These are phyloP conservation scores for Limulus polyphemus DNA, from an alignment of 2,888 invertebrate genomes.

Conservation along the genomic window DNA sequence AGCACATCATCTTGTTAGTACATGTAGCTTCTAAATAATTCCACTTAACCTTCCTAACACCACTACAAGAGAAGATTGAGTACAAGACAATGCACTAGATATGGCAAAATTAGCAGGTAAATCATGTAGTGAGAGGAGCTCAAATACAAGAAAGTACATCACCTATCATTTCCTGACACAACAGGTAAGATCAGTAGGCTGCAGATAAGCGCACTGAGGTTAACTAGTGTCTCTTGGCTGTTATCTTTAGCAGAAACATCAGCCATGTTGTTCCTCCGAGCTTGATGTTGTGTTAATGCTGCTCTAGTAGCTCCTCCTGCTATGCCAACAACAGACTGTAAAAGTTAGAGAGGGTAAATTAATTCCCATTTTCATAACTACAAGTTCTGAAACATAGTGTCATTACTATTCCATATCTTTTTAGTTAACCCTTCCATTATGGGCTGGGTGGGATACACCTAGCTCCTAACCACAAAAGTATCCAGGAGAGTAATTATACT, in stretches of 20 bases:
- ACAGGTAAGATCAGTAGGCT: slow-evolving; percentile 61
- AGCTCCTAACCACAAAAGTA: too few species aligned
- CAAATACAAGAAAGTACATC: slow-evolving; percentile 27
- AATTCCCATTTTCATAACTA: slow-evolving; percentile 59
- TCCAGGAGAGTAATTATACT: too few species aligned
- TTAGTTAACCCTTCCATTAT: too few species aligned
- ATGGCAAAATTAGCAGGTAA: slow-evolving; percentile 9
- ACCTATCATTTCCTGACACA: slow-evolving; percentile 38
- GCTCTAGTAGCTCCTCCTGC: slow-evolving; percentile 82
- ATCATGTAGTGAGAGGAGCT: slow-evolving; percentile 6
- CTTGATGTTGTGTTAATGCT: slow-evolving; percentile 81
- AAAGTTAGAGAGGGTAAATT: slow-evolving; percentile 39
- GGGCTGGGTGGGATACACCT: too few species aligned
- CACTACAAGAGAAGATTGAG: too few species aligned
- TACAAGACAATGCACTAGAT: too few species aligned
- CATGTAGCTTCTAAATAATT: background rate
- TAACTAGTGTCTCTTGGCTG: slow-evolving; percentile 92
- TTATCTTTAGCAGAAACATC: slow-evolving; percentile 91
- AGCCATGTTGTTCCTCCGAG: slow-evolving; percentile 73
- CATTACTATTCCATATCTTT: background rate
- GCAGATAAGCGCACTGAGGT: slow-evolving; percentile 66
- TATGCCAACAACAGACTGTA: slow-evolving; percentile 74
- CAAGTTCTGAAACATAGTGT: too few species aligned
- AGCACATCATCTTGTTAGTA: too few species aligned
- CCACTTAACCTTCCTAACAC: too few species aligned